Evolutionary conservation across 2,113 vertebrate species (phyloP).

Genomic region (Silurus glanis): DNA sequence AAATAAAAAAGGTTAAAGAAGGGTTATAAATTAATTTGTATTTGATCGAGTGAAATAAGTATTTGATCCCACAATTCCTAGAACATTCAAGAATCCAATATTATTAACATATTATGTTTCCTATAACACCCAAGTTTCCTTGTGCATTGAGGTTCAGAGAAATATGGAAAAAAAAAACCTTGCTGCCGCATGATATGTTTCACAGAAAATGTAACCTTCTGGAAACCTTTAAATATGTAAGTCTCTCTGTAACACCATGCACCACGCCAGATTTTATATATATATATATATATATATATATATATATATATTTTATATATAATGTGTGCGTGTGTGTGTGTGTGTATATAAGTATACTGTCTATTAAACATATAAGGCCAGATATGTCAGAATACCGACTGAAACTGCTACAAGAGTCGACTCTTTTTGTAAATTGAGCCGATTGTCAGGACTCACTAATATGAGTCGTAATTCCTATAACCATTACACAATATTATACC

Average conservation of each 20-base stretch:
- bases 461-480: not conserved
- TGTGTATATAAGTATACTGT: not conserved
- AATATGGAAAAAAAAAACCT: not conserved
- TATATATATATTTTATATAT: too few species aligned
- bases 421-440: not conserved
- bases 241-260: too few species aligned
- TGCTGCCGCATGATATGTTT: not conserved
- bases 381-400: not conserved
- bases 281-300: too few species aligned
- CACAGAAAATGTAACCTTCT: not conserved
- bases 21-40: too few species aligned
- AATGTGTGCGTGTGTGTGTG: too few species aligned
- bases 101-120: too few species aligned
- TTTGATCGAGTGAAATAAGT: too few species aligned
- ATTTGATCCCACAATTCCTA: too few species aligned
- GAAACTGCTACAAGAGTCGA: not conserved
- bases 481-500: not conserved
- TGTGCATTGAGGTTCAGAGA: not conserved
- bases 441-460: not conserved
- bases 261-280: too few species aligned
- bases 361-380: not conserved
- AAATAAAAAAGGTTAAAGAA: too few species aligned
- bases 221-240: too few species aligned
- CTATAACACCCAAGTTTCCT: not conserved
- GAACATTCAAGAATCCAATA: too few species aligned